These are phyloP conservation scores for Cydia splendana DNA, from an alignment of 1,140 invertebrate species.

Conservation along the genomic window DNA sequence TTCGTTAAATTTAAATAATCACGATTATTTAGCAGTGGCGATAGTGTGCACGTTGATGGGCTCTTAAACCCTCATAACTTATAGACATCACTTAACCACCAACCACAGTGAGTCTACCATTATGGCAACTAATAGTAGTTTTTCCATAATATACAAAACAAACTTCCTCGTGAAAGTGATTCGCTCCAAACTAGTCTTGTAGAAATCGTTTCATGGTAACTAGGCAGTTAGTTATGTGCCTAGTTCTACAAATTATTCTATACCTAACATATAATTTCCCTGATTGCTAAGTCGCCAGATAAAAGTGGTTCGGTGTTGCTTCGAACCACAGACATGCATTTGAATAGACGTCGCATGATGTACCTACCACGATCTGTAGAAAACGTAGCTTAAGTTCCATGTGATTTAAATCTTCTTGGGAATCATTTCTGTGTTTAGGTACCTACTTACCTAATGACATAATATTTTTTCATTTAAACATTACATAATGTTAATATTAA, in stretches of 20 bases:
- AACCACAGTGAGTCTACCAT: not conserved
- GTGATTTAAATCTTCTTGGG: too few species aligned
- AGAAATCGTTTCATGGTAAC: conserved; percentile 21
- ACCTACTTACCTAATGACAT: too few species aligned
- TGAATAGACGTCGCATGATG: not conserved
- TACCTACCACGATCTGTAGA: too few species aligned
- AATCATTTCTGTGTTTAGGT: not conserved
- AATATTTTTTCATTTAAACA: too few species aligned
- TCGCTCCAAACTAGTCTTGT: conserved; percentile 39
- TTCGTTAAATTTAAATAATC: too few species aligned
- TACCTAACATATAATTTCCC: conserved; percentile 54
- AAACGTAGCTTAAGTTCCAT: too few species aligned
- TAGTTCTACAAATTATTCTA: conserved; percentile 43
- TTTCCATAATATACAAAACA: conserved; percentile 28
- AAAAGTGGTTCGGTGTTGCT: conserved; percentile 39
- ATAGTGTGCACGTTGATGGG: too few species aligned
- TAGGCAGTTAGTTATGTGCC: conserved; percentile 2
- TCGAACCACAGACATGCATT: conserved; percentile 3
- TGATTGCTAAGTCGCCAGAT: conserved; percentile 47
- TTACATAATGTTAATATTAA: too few species aligned
- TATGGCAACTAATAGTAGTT: conserved; percentile 20
- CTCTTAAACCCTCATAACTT: too few species aligned
- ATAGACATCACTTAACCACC: not conserved
- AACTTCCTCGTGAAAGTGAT: conserved; percentile 27
- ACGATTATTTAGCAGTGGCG: too few species aligned